Base-by-base conservation (phyloP, 2,888 invertebrate species). In the Melieria omissa region DNA sequence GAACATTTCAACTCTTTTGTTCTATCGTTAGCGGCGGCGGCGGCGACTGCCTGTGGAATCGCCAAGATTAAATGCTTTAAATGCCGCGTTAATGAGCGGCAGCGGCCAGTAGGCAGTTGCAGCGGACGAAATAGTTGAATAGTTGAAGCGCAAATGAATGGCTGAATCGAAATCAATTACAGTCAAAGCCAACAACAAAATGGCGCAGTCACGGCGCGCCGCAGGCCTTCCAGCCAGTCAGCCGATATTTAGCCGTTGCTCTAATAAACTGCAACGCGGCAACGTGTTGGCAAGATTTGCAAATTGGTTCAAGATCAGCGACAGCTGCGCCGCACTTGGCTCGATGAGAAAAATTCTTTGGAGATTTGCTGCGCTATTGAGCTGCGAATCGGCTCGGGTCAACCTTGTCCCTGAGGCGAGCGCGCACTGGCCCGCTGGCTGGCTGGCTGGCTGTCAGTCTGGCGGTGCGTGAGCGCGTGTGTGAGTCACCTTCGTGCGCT, bases 281-380 rank as follows among this genome's bases (percentile, higher is more conserved):
- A 10, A 29, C 58, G 29, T 29, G 29, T 29, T 29, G 29, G 29
- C 29, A 29, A 29, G 29, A 29, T 29, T 29, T 44, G 12, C 62
- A 74, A 74, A 74, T 74, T 74, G 67, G 74, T 71, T 74, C 74
- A 74, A 74, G 74, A 74, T 74, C 74, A 73, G 74, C 61, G 63
- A 64, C 74, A 52, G 47, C 55, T n/a, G n/a, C 8, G 55, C 55
- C 4, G 12, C 49, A 49, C 49, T 8, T 46, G 44, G 46, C 49
- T 64, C 52, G 52, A 52, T 41, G 29, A 52, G 64, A 16, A 47
- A 47, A 67, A 60, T 58, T 67, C 67, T 67, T 67, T 47, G 67
- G 67, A 67, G 67, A 67, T 67, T 58, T 67, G 44, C 5, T 67
- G 44, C 5, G 63, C 16, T 10, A 14, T 9, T 29, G 45, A 16